Evolutionary conservation across 2,797 vertebrate species (phyloP).

Genomic region (Eulemur mongoz): DNA sequence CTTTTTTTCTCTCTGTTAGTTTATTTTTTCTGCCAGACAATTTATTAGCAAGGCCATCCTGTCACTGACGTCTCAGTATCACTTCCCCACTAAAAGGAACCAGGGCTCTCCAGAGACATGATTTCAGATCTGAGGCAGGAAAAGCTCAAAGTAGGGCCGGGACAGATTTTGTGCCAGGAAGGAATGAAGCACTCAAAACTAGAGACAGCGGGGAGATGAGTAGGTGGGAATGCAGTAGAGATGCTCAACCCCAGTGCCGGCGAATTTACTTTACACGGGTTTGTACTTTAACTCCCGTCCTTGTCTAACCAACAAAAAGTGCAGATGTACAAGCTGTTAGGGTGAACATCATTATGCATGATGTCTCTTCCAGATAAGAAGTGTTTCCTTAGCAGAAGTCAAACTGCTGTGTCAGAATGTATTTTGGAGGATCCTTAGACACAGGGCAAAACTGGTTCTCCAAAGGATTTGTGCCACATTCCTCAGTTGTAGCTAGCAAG

Average conservation of each 20-base stretch:
- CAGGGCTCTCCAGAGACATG: not conserved
- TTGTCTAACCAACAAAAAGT: not conserved
- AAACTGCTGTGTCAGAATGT: not conserved
- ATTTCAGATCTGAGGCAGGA: not conserved
- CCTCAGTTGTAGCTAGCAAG: not conserved
- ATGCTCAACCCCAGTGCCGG: fast-evolving
- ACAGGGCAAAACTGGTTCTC: not conserved
- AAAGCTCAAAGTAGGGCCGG: not conserved
- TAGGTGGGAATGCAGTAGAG: not conserved
- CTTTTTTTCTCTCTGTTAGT: too few relatives aligned
- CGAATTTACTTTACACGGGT: fast-evolving
- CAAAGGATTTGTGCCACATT: not conserved
- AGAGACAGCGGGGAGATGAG: fast-evolving
- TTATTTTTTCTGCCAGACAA: too few relatives aligned
- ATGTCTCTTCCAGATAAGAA: not conserved
- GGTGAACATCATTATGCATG: fast-evolving
- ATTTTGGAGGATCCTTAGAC: not conserved
- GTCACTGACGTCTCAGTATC: not conserved
- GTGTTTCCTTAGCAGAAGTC: not conserved
- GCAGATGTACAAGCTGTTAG: fast-evolving
- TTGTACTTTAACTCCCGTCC: not conserved
- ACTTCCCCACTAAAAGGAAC: not conserved
- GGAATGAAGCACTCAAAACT: not conserved
- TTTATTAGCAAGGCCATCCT: not conserved
- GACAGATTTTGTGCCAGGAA: not conserved